These are phyloP conservation scores for Synanthedon tipuliformis DNA, from an alignment of 2,888 invertebrate genomes.

Conservation along the genomic window DNA sequence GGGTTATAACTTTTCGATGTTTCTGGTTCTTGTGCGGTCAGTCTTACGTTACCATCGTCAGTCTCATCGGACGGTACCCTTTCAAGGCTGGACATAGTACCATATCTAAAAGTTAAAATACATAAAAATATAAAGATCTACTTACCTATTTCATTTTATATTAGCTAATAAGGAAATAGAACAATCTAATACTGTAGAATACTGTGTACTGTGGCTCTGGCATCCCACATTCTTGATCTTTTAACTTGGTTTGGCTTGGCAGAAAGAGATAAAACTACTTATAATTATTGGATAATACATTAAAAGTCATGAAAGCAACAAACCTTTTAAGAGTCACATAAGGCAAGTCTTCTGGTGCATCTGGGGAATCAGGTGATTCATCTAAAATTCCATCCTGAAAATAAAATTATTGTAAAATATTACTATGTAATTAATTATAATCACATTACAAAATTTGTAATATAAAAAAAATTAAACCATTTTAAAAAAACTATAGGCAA, in stretches of 20 bases:
- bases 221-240: too few relatives aligned
- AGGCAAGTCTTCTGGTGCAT: constrained; percentile 78
- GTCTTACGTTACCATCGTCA: constrained; percentile 68
- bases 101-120: constrained; percentile 60
- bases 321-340: constrained; percentile 77
- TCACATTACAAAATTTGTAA: background rate
- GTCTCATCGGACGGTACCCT: constrained; percentile 74
- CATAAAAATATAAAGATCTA: background rate
- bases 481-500: too few relatives aligned
- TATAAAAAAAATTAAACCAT: background rate
- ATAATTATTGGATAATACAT: background rate
- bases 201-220: too few relatives aligned
- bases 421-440: background rate
- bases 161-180: too few relatives aligned
- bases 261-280: too few relatives aligned
- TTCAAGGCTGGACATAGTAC: constrained; percentile 80
- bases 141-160: too few relatives aligned
- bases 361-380: constrained; percentile 77
- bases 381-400: constrained; percentile 66
- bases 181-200: too few relatives aligned
- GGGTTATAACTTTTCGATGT: constrained; percentile 31
- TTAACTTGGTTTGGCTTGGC: too few relatives aligned
- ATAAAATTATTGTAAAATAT: background rate
- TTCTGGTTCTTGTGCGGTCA: constrained; percentile 49
- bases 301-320: constrained; percentile 2